Evolutionary conservation across 2,888 invertebrate species (phyloP).

Genomic region (Ecliptopera silaceata): DNA sequence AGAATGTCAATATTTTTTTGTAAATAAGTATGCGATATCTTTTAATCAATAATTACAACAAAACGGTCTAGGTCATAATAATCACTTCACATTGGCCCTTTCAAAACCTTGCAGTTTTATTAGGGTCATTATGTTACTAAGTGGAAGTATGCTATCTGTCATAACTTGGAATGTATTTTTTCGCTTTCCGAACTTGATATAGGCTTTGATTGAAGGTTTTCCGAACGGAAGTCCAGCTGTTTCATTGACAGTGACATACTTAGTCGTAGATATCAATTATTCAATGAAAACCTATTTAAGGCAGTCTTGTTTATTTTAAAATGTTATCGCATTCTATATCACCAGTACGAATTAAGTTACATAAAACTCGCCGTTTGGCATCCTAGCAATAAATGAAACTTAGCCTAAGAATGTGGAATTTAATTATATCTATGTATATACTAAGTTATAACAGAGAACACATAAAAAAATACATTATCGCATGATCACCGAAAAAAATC

Average conservation of each 20-base stretch:
- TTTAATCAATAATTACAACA: conserved; percentile 9
- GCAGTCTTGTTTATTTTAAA: conserved; percentile 8
- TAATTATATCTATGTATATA: too few species aligned
- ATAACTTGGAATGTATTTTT: conserved; percentile 27
- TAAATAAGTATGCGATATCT: too few species aligned
- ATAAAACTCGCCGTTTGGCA: too few species aligned
- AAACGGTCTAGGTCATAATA: conserved; percentile 12
- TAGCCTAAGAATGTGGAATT: too few species aligned
- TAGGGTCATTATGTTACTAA: conserved; percentile 13
- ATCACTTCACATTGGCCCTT: conserved; percentile 21
- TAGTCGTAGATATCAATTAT: conserved; percentile 36
- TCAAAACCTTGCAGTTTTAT: conserved; percentile 29
- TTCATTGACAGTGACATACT: conserved; percentile 50
- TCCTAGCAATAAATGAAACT: too few species aligned
- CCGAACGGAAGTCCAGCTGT: conserved; percentile 23
- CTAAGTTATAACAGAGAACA: too few species aligned
- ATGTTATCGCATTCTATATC: background rate
- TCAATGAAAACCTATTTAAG: conserved; percentile 27
- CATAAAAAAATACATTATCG: too few species aligned
- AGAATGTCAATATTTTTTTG: too few species aligned
- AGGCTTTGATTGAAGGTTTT: conserved; percentile 30
- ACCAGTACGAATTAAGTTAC: too few species aligned
- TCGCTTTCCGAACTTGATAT: conserved; percentile 49
- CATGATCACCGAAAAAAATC: too few species aligned
- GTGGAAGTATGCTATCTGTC: conserved; percentile 22